Evolutionary conservation across 2,888 invertebrate genomes (phyloP).

Genomic region (Andrena marginata): DNA sequence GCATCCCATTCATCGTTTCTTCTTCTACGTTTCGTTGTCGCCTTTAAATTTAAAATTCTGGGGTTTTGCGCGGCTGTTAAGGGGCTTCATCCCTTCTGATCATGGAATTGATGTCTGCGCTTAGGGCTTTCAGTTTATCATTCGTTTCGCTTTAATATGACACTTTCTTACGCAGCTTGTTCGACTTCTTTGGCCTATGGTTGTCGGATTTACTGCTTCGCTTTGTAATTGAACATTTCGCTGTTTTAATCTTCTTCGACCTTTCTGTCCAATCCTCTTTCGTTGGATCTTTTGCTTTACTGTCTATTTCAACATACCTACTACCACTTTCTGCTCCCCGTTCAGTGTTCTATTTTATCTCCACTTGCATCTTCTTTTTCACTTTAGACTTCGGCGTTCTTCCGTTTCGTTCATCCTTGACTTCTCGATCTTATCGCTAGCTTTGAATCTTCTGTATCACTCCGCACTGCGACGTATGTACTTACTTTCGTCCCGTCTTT

Average conservation of each 20-base stretch:
- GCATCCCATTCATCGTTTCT: conserved; percentile 13
- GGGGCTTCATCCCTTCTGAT: neutral
- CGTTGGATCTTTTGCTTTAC: conserved; percentile 6
- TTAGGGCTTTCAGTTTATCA: neutral
- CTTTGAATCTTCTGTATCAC: conserved; percentile 1
- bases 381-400: neutral
- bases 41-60: neutral
- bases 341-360: conserved; percentile 16
- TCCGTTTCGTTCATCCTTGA: conserved; percentile 19
- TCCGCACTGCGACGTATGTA: neutral
- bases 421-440: conserved; percentile 1
- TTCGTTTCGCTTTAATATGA: neutral
- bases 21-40: neutral
- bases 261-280: neutral
- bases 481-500: neutral
- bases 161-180: neutral
- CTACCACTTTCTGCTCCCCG: conserved; percentile 3
- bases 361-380: conserved; percentile 2
- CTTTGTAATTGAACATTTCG: neutral
- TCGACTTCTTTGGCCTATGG: neutral
- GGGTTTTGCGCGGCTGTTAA: neutral
- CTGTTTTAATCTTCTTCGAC: neutral
- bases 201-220: neutral
- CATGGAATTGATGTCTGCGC: neutral
- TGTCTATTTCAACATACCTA: conserved; percentile 13